phyloP scores from a whole-genome alignment of 2,888 invertebrate genomes.

The Merodon equestris region DNA sequence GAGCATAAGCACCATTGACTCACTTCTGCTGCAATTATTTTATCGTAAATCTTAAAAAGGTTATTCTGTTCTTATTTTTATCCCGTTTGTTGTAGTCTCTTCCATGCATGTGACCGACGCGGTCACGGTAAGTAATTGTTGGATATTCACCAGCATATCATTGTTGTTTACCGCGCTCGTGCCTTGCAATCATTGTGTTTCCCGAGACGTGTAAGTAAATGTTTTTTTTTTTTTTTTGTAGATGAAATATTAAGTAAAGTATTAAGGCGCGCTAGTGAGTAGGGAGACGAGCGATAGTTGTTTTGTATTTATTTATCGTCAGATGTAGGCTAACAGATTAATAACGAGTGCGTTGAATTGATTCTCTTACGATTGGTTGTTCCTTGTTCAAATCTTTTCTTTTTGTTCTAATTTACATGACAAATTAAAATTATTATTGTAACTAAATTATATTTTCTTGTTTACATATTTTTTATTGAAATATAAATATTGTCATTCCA shows the following conservation, averaged over 20 bases:
- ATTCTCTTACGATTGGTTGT: conserved; percentile 13
- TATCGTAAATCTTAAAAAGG: conserved; percentile 23
- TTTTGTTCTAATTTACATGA: conserved; percentile 39
- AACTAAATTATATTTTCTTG: conserved; percentile 16
- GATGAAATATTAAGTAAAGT: conserved; percentile 8
- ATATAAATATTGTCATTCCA: conserved; percentile 30
- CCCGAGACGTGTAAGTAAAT: conserved; percentile 1
- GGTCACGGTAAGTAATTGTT: conserved; percentile 23
- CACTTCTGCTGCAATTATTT: conserved; percentile 28
- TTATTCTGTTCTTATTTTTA: conserved; percentile 1
- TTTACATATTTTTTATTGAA: conserved; percentile 22
- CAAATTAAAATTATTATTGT: conserved; percentile 18
- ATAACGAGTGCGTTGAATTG: conserved; percentile 15
- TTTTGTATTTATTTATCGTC: conserved; percentile 2
- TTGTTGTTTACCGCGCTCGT: conserved; percentile 19
- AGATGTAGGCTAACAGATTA: background rate
- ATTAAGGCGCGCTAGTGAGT: conserved; percentile 10
- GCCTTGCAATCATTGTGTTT: conserved; percentile 15
- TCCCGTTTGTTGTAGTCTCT: conserved; percentile 38
- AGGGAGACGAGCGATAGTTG: conserved; percentile 2
- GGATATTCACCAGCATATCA: conserved; percentile 10
- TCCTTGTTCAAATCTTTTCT: conserved; percentile 1
- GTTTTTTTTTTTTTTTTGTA: conserved; percentile 23
- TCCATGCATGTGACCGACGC: conserved; percentile 16
- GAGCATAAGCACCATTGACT: conserved; percentile 4